Percentiles rank a stretch among this genome's conserved stretches.
Conservation (phyloP, 2,888 invertebrate genomes). For the Epistrophe eligans region DNA sequence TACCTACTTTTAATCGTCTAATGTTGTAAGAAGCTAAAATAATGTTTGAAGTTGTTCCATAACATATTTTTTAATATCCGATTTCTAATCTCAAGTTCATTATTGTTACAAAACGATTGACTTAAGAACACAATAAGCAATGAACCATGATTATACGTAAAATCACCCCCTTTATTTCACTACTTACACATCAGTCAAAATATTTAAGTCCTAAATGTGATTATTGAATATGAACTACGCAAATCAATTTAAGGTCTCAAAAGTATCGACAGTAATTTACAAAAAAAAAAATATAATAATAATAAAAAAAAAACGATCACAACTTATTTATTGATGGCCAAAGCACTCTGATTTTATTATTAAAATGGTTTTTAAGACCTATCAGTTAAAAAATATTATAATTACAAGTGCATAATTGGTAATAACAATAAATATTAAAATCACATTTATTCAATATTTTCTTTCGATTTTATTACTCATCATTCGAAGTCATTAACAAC, state of each 20-base stretch:
- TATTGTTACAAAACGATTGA: slow-evolving; percentile 6
- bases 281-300: background rate
- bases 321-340: slow-evolving; percentile 5
- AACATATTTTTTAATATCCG: background rate
- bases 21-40: background rate
- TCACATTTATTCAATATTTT: slow-evolving; percentile 8
- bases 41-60: background rate
- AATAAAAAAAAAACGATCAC: background rate
- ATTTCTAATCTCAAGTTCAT: slow-evolving; percentile 46
- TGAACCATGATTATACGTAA: slow-evolving; percentile 13
- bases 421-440: slow-evolving; percentile 32
- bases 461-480: slow-evolving; percentile 22
- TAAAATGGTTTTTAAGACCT: slow-evolving; percentile 6
- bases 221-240: background rate
- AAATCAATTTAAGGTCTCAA: background rate
- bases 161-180: background rate
- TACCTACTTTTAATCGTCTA: background rate
- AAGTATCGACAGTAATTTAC: background rate
- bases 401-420: background rate
- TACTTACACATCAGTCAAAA: background rate
- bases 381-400: slow-evolving; percentile 5
- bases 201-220: background rate
- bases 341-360: slow-evolving; percentile 6
- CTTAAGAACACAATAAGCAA: background rate
- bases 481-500: slow-evolving; percentile 13